These are phyloP conservation scores for Nixonia krombeini DNA, from an alignment of 1,140 invertebrate genomes.

Conservation along the genomic window DNA sequence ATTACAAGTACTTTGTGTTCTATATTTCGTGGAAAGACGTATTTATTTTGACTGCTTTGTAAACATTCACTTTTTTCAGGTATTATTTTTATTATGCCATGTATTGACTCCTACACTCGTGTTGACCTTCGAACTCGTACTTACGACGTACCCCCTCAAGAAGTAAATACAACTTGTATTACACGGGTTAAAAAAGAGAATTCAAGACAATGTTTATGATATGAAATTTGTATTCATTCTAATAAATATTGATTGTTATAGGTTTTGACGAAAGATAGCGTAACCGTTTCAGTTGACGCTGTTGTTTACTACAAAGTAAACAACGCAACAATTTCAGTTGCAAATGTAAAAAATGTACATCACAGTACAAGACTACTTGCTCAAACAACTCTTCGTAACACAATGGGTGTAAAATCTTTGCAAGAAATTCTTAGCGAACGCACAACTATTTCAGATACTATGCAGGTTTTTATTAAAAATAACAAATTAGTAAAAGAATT, in stretches of 20 bases:
- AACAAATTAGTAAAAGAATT: slow-evolving; percentile 1
- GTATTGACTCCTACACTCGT: slow-evolving; percentile 93
- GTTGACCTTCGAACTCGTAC: slow-evolving; percentile 92
- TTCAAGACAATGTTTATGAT: background rate
- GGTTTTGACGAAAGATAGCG: slow-evolving; percentile 94
- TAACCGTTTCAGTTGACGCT: slow-evolving; percentile 95
- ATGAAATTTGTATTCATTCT: background rate
- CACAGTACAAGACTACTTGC: slow-evolving; percentile 91
- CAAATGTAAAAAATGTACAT: slow-evolving; percentile 97
- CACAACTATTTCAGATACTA: slow-evolving; percentile 91
- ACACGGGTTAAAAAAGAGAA: slow-evolving; percentile 50
- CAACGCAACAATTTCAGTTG: slow-evolving; percentile 96
- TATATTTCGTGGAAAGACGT: too few relatives aligned
- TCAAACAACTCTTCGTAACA: slow-evolving; percentile 92
- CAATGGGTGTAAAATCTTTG: slow-evolving; percentile 94
- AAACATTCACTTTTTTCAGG: slow-evolving; percentile 77
- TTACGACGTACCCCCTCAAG: slow-evolving; percentile 95
- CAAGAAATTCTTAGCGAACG: slow-evolving; percentile 96
- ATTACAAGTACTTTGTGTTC: too few relatives aligned
- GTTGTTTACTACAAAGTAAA: slow-evolving; percentile 95
- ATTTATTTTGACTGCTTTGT: too few relatives aligned
- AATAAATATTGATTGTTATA: slow-evolving; percentile 57
- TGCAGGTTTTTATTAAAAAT: slow-evolving; percentile 73
- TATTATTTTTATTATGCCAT: slow-evolving; percentile 96
- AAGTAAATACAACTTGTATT: too few relatives aligned